Conservation (phyloP, 2,797 vertebrate genomes). For the Myiotriccus ornatus region DNA sequence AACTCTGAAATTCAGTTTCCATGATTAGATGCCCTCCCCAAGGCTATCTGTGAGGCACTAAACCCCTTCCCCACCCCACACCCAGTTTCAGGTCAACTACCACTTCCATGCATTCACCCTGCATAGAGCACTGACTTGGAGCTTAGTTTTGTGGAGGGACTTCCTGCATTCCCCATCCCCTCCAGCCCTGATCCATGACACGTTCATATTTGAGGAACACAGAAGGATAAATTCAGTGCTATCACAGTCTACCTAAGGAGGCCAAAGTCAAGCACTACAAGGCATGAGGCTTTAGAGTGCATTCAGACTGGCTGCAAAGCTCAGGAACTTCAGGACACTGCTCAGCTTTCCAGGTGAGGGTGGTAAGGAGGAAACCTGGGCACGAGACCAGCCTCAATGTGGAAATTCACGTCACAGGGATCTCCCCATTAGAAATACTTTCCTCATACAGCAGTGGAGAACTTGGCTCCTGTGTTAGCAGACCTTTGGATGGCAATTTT, state of each 20-base stretch:
- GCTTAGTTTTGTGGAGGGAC: fast-evolving
- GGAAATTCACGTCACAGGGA: neutral
- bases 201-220: neutral
- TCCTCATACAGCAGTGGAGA: neutral
- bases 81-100: neutral
- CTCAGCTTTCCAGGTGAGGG: neutral
- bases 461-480: neutral
- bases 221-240: neutral
- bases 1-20: neutral
- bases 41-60: neutral
- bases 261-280: neutral
- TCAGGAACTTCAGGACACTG: neutral
- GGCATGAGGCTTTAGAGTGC: neutral
- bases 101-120: neutral
- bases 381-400: neutral
- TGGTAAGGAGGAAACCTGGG: neutral
- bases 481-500: neutral
- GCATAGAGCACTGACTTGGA: neutral
- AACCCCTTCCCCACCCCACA: too few relatives aligned
- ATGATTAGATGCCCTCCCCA: neutral
- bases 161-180: neutral
- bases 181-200: neutral
- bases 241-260: neutral
- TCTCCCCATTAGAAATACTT: neutral
- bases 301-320: neutral